phyloP scores from a whole-genome alignment of 2,113 vertebrate genomes.

The Phaetusa simplex region DNA sequence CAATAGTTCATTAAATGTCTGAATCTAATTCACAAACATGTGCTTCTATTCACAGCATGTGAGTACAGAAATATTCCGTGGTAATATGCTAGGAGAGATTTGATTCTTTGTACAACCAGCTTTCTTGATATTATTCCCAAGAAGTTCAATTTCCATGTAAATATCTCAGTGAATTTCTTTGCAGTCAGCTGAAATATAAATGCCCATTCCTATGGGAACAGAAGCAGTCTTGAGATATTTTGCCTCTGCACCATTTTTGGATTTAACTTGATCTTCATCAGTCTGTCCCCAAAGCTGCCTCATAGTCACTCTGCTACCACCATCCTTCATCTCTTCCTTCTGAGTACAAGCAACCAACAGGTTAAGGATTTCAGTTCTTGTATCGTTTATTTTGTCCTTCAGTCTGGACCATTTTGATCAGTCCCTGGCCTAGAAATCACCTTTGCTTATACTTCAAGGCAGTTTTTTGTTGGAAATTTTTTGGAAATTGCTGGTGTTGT shows the following conservation, averaged over 20 bases:
- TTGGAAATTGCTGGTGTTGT: background rate
- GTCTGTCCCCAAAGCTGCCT: background rate
- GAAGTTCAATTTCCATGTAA: background rate
- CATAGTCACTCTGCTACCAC: background rate
- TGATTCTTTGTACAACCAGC: background rate
- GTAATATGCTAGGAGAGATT: background rate
- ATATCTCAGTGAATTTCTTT: background rate
- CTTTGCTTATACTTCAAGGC: background rate
- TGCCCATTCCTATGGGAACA: background rate
- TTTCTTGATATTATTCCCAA: background rate
- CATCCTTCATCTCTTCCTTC: background rate
- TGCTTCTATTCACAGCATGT: background rate
- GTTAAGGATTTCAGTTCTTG: background rate
- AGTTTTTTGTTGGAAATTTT: background rate
- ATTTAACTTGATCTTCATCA: background rate
- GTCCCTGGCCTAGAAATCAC: background rate
- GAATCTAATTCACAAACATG: background rate
- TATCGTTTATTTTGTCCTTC: background rate
- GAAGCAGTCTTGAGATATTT: background rate
- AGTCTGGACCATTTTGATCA: background rate
- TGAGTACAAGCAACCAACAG: background rate
- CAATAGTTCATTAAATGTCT: background rate
- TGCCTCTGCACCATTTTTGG: background rate
- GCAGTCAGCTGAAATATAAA: background rate
- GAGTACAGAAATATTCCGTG: background rate